phyloP scores from a whole-genome alignment of 2,888 invertebrate genomes.

The Hypercompe scribonia region DNA sequence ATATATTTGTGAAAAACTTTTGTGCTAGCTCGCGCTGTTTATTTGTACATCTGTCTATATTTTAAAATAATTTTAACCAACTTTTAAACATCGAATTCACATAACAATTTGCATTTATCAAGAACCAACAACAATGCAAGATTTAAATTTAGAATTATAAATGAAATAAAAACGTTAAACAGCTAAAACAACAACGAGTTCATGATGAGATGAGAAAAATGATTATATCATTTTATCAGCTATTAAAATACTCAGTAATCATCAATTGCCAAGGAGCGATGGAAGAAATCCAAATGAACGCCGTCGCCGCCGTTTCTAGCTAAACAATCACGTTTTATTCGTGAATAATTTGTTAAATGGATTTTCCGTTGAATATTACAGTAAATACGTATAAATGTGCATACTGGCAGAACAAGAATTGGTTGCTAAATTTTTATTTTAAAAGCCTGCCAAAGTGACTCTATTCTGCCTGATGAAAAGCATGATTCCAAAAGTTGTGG shows the following conservation, averaged over 20 bases:
- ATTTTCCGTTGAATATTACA: background rate
- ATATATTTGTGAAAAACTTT: background rate
- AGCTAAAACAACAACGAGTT: background rate
- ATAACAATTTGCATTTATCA: background rate
- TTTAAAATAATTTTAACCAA: background rate
- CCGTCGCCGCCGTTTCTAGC: background rate
- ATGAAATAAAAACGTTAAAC: background rate
- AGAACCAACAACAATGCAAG: background rate
- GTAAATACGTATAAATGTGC: background rate
- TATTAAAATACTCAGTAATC: background rate
- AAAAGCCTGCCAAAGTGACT: too few relatives aligned
- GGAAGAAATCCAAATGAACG: background rate
- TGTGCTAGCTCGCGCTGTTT: background rate
- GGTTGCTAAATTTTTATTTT: too few relatives aligned
- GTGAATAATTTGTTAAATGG: conserved; percentile 1
- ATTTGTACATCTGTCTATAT: background rate
- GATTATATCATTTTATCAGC: background rate
- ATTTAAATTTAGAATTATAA: background rate
- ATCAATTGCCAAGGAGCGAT: background rate
- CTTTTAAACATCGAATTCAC: background rate
- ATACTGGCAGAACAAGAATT: background rate
- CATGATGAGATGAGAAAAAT: too few relatives aligned
- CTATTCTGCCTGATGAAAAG: too few relatives aligned
- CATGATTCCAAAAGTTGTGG: too few relatives aligned
- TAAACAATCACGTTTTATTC: background rate